Evolutionary conservation across 2,797 vertebrate genomes (phyloP).

Genomic region (Echiichthys vipera): DNA sequence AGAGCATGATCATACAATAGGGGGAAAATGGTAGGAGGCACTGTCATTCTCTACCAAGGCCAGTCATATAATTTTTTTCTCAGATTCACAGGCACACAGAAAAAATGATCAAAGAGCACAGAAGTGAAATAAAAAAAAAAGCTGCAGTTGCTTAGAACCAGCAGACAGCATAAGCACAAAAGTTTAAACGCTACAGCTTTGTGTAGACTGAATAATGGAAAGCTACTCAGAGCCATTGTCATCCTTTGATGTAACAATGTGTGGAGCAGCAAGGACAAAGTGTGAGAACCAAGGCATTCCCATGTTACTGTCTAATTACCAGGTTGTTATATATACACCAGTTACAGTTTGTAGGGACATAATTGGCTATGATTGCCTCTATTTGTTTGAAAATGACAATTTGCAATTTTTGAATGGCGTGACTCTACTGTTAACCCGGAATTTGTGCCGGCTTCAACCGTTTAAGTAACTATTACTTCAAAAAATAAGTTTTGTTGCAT

Average conservation of each 20-base stretch:
- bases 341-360: not conserved
- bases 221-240: slow-evolving; percentile 32
- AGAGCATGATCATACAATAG: slow-evolving; percentile 48
- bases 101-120: slow-evolving; percentile 55
- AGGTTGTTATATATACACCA: slow-evolving; percentile 3
- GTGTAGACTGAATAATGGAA: slow-evolving; percentile 41
- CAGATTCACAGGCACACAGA: slow-evolving; percentile 58
- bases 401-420: not conserved
- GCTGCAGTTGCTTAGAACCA: slow-evolving; percentile 23
- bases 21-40: slow-evolving; percentile 46
- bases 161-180: slow-evolving; percentile 25
- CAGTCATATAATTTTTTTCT: slow-evolving; percentile 59
- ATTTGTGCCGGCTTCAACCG: no score
- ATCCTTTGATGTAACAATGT: slow-evolving; percentile 23
- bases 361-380: slow-evolving; percentile 7
- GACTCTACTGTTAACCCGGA: no score
- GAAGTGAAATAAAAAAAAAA: slow-evolving; percentile 47
- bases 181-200: slow-evolving; percentile 35
- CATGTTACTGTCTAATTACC: slow-evolving; percentile 2
- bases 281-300: slow-evolving; percentile 16
- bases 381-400: not conserved
- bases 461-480: no score
- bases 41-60: slow-evolving; percentile 40
- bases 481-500: no score
- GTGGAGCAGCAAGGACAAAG: slow-evolving; percentile 7